Evolutionary conservation across 2,797 vertebrate genomes (phyloP).

Genomic region (Nannoperca australis): DNA sequence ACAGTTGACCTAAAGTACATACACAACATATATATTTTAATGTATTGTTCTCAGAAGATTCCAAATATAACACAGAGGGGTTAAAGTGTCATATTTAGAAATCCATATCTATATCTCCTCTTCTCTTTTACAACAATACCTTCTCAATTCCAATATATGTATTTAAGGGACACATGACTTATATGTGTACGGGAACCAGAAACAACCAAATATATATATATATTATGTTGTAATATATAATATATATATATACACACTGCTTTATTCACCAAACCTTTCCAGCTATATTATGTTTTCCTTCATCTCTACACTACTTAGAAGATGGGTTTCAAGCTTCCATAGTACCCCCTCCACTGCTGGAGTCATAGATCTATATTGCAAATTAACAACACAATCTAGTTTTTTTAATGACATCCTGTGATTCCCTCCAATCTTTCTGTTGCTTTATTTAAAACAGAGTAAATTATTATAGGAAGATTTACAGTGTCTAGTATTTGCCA

Average conservation of each 20-base stretch:
- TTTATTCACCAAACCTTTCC: no score
- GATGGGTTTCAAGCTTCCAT: background rate
- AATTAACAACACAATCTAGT: background rate
- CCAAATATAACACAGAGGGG: no score
- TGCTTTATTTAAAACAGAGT: slow-evolving; percentile 3
- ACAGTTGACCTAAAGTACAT: background rate
- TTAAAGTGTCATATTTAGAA: background rate
- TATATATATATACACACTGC: no score
- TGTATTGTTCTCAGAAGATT: no score
- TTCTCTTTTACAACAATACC: background rate
- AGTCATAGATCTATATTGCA: background rate
- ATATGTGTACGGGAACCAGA: background rate
- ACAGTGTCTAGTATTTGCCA: background rate
- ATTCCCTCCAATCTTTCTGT: slow-evolving; percentile 11
- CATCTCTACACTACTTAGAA: background rate
- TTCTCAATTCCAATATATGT: background rate
- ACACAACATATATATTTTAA: no score
- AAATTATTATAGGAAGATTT: slow-evolving; percentile 11
- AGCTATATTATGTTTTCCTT: no score
- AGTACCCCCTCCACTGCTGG: background rate
- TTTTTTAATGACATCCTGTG: slow-evolving; percentile 1
- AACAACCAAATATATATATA: background rate
- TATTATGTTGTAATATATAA: no score
- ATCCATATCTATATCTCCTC: background rate
- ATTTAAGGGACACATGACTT: background rate